These are phyloP conservation scores for Actinia equina DNA, from an alignment of 64 coral and sea anemone genomes.

Conservation along the genomic window DNA sequence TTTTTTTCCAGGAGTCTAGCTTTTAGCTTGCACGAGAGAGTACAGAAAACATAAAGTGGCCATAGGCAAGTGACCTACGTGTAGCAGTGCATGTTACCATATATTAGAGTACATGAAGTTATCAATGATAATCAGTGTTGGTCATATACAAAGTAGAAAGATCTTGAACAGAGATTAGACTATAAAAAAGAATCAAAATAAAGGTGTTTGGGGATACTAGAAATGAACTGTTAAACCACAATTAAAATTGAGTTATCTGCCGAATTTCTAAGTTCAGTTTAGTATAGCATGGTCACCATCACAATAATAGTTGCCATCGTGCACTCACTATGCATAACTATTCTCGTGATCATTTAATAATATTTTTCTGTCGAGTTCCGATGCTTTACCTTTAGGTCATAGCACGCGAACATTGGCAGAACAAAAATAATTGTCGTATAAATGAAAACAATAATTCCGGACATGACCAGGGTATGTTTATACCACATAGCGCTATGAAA, in stretches of 20 bases:
- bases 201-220: no score
- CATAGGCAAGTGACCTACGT: background rate
- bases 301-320: background rate
- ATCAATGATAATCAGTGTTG: background rate
- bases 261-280: no score
- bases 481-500: background rate
- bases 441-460: background rate
- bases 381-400: background rate
- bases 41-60: background rate
- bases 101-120: background rate
- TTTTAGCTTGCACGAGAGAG: background rate
- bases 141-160: background rate
- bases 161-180: background rate
- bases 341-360: background rate
- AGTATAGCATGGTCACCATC: no score
- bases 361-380: background rate
- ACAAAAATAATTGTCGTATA: background rate
- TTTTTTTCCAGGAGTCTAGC: background rate
- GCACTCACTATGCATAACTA: background rate
- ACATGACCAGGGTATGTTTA: background rate
- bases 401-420: background rate
- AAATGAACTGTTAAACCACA: background rate
- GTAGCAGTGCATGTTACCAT: background rate
- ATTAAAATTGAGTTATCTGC: background rate
- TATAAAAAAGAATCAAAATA: background rate